Conservation (phyloP, 2,113 vertebrate genomes). For the Pangasianodon hypophthalmus region DNA sequence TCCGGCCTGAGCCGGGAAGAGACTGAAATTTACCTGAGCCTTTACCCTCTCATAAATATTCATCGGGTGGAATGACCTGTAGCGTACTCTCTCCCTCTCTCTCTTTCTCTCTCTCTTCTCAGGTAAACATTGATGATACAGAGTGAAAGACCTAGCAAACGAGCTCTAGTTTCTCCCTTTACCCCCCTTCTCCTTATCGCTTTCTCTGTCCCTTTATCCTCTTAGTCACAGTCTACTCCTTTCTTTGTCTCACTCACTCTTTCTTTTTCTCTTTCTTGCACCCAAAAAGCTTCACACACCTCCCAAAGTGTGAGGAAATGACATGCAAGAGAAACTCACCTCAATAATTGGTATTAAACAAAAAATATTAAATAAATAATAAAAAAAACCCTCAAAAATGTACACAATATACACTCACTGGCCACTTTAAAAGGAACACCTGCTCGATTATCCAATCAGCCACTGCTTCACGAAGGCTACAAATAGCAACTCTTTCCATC, state of each 20-base stretch:
- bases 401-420: neutral
- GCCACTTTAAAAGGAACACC: neutral
- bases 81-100: neutral
- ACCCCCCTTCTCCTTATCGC: no score
- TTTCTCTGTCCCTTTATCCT: neutral
- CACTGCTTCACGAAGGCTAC: no score
- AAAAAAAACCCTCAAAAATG: neutral
- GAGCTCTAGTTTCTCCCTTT: neutral
- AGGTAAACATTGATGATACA: conserved; percentile 50
- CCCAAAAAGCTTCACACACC: neutral
- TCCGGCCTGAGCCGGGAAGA: conserved; percentile 29
- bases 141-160: neutral
- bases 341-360: neutral
- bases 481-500: neutral
- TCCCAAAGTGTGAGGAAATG: neutral
- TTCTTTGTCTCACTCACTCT: neutral
- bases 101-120: conserved; percentile 9
- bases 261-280: neutral
- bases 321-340: neutral
- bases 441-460: neutral
- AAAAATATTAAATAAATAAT: neutral
- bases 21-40: conserved; percentile 29
- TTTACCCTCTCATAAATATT: conserved; percentile 22
- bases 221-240: neutral
- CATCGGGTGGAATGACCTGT: neutral